phyloP scores from a whole-genome alignment of 2,113 vertebrate genomes.

The pig (Sus scrofa) region DNA sequence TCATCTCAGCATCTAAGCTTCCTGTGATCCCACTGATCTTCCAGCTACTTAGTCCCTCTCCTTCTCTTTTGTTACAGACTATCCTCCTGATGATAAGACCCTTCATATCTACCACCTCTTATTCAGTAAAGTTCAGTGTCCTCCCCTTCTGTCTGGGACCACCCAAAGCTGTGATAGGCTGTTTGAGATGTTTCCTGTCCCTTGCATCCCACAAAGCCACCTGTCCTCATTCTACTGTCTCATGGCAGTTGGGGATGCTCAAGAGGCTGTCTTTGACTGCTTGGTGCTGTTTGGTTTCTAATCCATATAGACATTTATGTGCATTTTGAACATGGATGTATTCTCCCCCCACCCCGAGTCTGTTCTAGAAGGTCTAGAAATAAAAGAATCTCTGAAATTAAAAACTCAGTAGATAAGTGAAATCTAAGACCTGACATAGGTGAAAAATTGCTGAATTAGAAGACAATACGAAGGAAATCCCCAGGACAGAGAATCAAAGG shows the following conservation, averaged over 20 bases:
- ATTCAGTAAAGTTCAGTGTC: not conserved
- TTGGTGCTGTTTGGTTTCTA: not conserved
- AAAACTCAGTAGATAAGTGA: not conserved
- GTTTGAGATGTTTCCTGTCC: not conserved
- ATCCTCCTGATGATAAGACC: not conserved
- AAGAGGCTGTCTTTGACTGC: not conserved
- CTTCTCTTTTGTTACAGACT: not conserved
- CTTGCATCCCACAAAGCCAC: not conserved
- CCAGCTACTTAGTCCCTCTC: not conserved
- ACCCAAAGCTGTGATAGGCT: not conserved
- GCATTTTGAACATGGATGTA: not conserved
- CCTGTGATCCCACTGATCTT: not conserved
- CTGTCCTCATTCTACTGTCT: not conserved
- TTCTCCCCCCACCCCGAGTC: not conserved
- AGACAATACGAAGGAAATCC: not conserved
- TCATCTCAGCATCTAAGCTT: not conserved
- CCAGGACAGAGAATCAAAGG: not conserved
- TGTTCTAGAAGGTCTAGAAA: not conserved
- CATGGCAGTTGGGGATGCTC: too few relatives aligned
- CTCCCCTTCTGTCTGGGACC: not conserved
- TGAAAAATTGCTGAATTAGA: not conserved
- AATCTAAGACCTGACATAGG: not conserved
- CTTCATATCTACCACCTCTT: not conserved
- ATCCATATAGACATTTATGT: not conserved
- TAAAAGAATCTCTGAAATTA: conserved; percentile 9